Evolutionary conservation across 2,113 vertebrate species (phyloP).

Genomic region (Spea multiplicata): DNA sequence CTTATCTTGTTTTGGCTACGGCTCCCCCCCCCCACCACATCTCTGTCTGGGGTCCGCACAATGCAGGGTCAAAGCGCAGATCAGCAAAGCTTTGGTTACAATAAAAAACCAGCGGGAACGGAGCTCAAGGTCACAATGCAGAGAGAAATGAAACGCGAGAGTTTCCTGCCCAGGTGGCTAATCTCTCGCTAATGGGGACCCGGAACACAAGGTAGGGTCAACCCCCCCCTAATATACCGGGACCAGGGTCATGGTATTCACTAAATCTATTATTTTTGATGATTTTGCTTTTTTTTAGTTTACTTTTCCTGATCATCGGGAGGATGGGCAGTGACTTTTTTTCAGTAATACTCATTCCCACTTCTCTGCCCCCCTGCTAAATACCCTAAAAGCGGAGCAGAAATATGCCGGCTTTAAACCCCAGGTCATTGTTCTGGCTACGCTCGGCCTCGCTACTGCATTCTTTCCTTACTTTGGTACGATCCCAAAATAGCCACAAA

Average conservation of each 20-base stretch:
- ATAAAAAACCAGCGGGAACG: slow-evolving; percentile 12
- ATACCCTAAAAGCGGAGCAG: no score
- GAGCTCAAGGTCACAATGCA: slow-evolving; percentile 19
- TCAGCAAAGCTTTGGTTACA: not conserved
- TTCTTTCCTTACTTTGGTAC: slow-evolving; percentile 33
- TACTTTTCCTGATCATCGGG: no score
- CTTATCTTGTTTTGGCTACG: no score
- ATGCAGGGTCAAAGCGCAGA: not conserved
- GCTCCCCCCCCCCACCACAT: no score
- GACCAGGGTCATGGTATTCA: no score
- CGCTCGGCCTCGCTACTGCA: not conserved
- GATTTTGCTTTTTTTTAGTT: no score
- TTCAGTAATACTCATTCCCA: no score
- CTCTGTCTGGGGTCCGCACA: not conserved
- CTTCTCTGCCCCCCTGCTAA: no score
- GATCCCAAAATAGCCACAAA: slow-evolving; percentile 29
- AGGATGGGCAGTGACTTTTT: no score
- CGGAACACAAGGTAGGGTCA: not conserved
- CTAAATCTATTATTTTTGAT: no score
- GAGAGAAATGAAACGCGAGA: not conserved
- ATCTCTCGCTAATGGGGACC: not conserved
- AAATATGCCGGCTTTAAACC: no score
- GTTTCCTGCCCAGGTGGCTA: slow-evolving; percentile 22
- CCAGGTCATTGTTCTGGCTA: not conserved
- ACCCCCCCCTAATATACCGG: no score